Percentiles rank a stretch among this genome's conserved stretches.
Conservation (phyloP, 2,888 invertebrate species). For the Spisula subtruncata region DNA sequence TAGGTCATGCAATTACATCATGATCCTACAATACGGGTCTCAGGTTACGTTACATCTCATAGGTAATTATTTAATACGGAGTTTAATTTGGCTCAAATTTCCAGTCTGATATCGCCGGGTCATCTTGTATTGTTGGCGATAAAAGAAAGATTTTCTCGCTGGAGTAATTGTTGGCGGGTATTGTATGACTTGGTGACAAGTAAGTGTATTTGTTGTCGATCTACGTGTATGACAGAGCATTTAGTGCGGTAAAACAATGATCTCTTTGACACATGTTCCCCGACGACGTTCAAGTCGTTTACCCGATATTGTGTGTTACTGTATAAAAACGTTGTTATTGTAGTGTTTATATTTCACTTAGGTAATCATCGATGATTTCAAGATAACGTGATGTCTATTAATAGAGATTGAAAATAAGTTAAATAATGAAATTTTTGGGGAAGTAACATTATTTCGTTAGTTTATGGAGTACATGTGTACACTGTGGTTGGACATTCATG, state of each 20-base stretch:
- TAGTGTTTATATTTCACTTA: background rate
- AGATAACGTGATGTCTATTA: background rate
- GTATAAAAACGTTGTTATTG: background rate
- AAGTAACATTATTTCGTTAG: background rate
- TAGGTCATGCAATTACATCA: background rate
- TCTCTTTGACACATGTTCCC: background rate
- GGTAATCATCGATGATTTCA: background rate
- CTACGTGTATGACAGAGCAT: background rate
- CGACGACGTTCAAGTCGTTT: background rate
- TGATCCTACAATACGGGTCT: background rate
- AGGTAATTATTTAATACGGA: background rate
- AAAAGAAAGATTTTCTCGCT: slow-evolving; percentile 16
- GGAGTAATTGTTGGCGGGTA: slow-evolving; percentile 1
- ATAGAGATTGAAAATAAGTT: background rate
- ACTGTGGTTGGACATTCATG: too few species aligned
- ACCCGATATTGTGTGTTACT: background rate
- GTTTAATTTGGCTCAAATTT: slow-evolving; percentile 37
- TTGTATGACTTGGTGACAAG: background rate
- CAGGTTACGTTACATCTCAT: background rate
- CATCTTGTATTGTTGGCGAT: slow-evolving; percentile 4
- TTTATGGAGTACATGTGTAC: too few species aligned
- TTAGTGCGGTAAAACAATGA: background rate
- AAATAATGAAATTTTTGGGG: background rate
- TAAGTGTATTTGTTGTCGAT: background rate
- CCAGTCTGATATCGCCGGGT: background rate